Base-by-base conservation (phyloP, 2,113 vertebrate genomes). In the Salminus brasiliensis region DNA sequence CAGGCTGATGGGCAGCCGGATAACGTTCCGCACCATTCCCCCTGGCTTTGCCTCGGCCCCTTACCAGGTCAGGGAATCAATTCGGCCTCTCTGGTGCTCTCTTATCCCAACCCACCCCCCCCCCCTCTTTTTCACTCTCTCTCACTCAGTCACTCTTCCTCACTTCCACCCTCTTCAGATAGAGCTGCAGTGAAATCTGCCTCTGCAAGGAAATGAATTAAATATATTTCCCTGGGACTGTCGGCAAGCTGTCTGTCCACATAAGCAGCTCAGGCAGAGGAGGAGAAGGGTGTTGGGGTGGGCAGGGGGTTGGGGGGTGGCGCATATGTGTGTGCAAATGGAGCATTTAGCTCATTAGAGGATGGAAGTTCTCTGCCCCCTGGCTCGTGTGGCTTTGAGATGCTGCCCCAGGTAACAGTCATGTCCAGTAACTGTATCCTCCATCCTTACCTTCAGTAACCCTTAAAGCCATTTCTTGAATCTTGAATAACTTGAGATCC, bases 171-270 rank as follows among this genome's bases (percentile, higher is more conserved):
- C 45, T 52, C 53, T 57, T 49, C 36, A 70, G 16, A 23, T 47
- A 67, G 71, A 65, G 71, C 60, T 66, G 34, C 12, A 45, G 39
- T 30, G 52, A 80, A 71, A 25, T 55, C 52, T 55, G 60, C 60
- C 57, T 71, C 49, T 66, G 34, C 4, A 32, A 73, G 78, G 66
- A 74, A 74, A 41, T 57, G 47, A 55, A 74, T 80, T 32, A 80
- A 74, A 74, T 74, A 74, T 74, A 74, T 67, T 74, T 80, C 36
- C 62, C 70, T 29, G 34, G 32, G 18, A 65, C 65, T 72, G 59
- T 60, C 78, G 65, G 47, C 71, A 57, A 74, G 62, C 71, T 74
- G 78, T 67, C 67, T 6, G 39, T 57, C 30, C 52, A 62, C 15
- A 80, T 80, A 68, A 74, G 78, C 62, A 32, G 21, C 78, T 60